Conservation (phyloP, 2,113 vertebrate species). For the Loxodonta africana region DNA sequence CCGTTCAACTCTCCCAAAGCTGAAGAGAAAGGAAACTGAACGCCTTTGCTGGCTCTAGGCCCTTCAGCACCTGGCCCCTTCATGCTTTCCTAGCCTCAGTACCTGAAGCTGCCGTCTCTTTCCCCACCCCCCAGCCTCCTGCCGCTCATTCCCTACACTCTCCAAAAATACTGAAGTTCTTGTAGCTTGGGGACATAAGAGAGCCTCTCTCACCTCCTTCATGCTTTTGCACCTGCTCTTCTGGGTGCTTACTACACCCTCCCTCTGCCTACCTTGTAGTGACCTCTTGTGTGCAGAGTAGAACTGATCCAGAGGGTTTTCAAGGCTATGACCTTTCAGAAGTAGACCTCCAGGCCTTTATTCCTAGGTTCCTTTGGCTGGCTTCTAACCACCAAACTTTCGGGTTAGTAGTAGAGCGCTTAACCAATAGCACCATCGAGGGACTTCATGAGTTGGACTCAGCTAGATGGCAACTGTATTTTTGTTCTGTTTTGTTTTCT, state of each 20-base stretch:
- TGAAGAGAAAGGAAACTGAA: not conserved
- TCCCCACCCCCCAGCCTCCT: fast-evolving
- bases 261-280: not conserved
- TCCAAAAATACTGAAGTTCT: not conserved
- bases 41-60: not conserved
- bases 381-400: not conserved
- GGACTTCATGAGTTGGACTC: no score
- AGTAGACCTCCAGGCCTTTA: not conserved
- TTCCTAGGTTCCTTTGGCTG: not conserved
- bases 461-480: no score
- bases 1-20: not conserved
- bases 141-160: not conserved
- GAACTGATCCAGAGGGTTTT: not conserved
- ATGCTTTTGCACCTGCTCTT: not conserved
- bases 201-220: not conserved
- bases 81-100: not conserved
- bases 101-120: no score
- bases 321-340: not conserved
- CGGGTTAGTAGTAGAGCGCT: not conserved
- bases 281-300: not conserved
- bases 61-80: no score
- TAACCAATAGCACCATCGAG: not conserved
- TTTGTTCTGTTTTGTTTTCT: not conserved
- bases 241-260: not conserved
- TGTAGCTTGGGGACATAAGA: not conserved